These are phyloP conservation scores for Palythoa grandiflora DNA, from an alignment of 92 coral and sea anemone genomes.

Conservation along the genomic window DNA sequence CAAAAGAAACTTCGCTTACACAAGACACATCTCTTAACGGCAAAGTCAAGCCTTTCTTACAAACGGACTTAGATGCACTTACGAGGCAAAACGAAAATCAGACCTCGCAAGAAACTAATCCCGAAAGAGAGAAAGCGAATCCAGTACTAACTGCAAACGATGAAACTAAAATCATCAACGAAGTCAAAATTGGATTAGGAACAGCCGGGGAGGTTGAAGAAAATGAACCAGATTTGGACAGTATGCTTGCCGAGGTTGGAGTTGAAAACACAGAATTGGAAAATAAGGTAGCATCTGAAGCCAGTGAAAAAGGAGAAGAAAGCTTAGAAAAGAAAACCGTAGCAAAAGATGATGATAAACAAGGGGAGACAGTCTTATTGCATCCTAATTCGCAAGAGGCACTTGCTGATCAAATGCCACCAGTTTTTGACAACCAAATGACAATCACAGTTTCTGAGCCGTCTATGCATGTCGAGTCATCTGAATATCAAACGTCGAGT, in stretches of 20 bases:
- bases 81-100: background rate
- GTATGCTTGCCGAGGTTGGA: conserved; percentile 34
- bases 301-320: background rate
- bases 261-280: background rate
- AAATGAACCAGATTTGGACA: conserved; percentile 46
- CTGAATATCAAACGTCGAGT: background rate
- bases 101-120: background rate
- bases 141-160: background rate
- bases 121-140: background rate
- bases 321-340: background rate
- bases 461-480: background rate
- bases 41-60: conserved; percentile 28
- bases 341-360: conserved; percentile 1
- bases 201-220: background rate
- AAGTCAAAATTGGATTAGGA: background rate
- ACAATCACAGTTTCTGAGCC: background rate
- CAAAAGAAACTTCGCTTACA: conserved; percentile 26
- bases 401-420: conserved; percentile 22
- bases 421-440: background rate
- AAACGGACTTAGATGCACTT: conserved; percentile 31
- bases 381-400: conserved; percentile 12
- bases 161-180: conserved; percentile 1
- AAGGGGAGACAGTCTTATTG: background rate
- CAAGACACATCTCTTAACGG: conserved; percentile 21
- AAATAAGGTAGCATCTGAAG: background rate